A percentile compares a stretch with the other conserved stretches of the same genome.
Evolutionary conservation across 2,888 invertebrate genomes (phyloP).

Genomic region (Tenthredo mesomela): DNA sequence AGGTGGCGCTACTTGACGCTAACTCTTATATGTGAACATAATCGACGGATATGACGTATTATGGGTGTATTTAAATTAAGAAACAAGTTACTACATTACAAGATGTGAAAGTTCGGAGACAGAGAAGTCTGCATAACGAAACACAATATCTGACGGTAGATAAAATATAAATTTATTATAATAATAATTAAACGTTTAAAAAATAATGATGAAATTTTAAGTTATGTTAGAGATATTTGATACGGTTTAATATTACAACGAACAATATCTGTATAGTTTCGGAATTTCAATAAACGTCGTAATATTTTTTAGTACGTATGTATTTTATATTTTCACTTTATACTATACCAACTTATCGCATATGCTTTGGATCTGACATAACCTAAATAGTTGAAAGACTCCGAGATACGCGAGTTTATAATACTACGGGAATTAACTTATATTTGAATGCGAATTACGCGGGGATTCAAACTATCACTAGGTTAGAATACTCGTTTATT

Average conservation of each 20-base stretch:
- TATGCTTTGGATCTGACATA: conserved; percentile 1
- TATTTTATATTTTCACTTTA: background rate
- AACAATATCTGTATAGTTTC: background rate
- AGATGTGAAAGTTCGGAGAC: conserved; percentile 17
- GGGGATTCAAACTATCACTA: background rate
- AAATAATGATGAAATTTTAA: background rate
- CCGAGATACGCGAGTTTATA: background rate
- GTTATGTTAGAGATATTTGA: background rate
- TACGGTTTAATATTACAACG: background rate
- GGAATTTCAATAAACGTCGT: background rate
- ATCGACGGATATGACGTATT: background rate
- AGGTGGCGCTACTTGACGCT: too few relatives aligned
- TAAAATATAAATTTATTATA: background rate
- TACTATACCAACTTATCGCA: background rate
- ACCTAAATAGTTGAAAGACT: background rate
- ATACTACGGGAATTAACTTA: background rate
- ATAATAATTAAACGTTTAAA: background rate
- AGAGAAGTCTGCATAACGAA: background rate
- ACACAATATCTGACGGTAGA: background rate
- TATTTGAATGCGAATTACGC: background rate
- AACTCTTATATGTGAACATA: too few relatives aligned
- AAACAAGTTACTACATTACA: too few relatives aligned
- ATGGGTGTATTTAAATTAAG: background rate
- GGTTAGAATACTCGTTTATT: background rate
- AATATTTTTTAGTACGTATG: too few relatives aligned